Percentiles rank a stretch among this genome's conserved stretches.
Conservation (phyloP, 2,888 invertebrate species). For the Tenthredo amoena region DNA sequence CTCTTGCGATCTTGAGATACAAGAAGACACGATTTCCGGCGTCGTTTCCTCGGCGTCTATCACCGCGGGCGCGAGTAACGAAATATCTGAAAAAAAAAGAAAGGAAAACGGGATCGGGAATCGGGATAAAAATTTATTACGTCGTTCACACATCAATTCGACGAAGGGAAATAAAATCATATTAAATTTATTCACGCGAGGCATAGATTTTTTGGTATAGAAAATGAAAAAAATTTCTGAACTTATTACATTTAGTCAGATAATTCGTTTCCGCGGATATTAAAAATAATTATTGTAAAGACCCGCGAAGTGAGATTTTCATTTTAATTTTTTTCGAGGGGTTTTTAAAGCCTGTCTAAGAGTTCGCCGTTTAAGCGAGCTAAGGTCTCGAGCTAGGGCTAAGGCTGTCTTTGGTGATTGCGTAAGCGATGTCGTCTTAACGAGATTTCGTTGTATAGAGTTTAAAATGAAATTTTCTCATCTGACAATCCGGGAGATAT, state of each 20-base stretch:
- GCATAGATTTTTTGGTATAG: not conserved
- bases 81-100: slow-evolving; percentile 68
- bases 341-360: not conserved
- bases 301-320: not conserved
- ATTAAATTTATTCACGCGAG: no score
- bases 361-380: not conserved
- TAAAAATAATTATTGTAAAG: not conserved
- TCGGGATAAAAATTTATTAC: not conserved
- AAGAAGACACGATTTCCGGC: slow-evolving; percentile 71
- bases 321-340: not conserved
- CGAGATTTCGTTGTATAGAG: slow-evolving; percentile 33
- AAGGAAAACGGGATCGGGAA: not conserved
- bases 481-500: slow-evolving; percentile 28
- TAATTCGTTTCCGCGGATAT: not conserved
- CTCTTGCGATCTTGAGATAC: slow-evolving; percentile 69
- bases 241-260: not conserved
- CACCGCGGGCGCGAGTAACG: slow-evolving; percentile 65
- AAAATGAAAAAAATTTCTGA: no score
- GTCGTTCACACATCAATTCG: no score
- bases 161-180: no score
- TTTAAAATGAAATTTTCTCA: slow-evolving; percentile 37
- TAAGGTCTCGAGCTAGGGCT: not conserved
- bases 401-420: slow-evolving; percentile 14
- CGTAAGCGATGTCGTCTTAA: slow-evolving; percentile 35
- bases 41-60: slow-evolving; percentile 71